These are phyloP conservation scores for Bembecia ichneumoniformis DNA, from an alignment of 2,888 invertebrate genomes.

Conservation along the genomic window DNA sequence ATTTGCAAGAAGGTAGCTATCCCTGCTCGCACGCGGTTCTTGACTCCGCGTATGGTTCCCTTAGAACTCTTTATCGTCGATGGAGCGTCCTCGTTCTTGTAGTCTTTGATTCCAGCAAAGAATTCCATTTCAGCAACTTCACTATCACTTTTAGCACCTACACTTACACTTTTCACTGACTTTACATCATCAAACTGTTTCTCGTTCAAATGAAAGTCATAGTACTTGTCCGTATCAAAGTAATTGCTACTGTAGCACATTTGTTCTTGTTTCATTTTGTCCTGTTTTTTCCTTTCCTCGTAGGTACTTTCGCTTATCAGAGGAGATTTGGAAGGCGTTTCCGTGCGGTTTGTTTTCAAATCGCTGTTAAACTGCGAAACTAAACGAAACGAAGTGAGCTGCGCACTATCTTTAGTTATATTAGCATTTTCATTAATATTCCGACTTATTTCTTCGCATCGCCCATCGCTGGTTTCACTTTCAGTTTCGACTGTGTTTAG, in stretches of 20 bases:
- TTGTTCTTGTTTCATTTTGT: constrained; percentile 55
- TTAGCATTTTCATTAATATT: constrained; percentile 63
- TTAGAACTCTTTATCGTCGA: constrained; percentile 91
- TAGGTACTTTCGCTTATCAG: constrained; percentile 78
- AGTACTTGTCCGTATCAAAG: constrained; percentile 84
- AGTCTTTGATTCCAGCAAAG: constrained; percentile 86
- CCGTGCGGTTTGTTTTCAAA: constrained; percentile 36
- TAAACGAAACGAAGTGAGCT: constrained; percentile 66
- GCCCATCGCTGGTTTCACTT: constrained; percentile 42
- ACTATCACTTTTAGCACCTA: constrained; percentile 50
- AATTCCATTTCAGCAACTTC: constrained; percentile 73
- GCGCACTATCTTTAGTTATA: constrained; percentile 62
- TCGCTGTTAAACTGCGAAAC: constrained; percentile 64
- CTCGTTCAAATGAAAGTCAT: constrained; percentile 87
- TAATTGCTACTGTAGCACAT: constrained; percentile 67
- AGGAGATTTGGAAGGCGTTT: constrained; percentile 51
- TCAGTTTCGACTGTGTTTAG: constrained; percentile 58
- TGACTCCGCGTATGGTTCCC: constrained; percentile 94
- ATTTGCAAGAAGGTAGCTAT: constrained; percentile 95
- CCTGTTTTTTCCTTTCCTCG: constrained; percentile 74
- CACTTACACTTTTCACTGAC: constrained; percentile 56
- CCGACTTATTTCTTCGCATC: constrained; percentile 46
- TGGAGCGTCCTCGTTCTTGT: constrained; percentile 74
- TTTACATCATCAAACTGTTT: constrained; percentile 65
- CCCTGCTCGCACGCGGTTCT: constrained; percentile 93